Percentiles rank a stretch among this genome's conserved stretches.
These are phyloP conservation scores for Saiga tatarica DNA, from an alignment of 2,113 vertebrate species.

Conservation along the genomic window DNA sequence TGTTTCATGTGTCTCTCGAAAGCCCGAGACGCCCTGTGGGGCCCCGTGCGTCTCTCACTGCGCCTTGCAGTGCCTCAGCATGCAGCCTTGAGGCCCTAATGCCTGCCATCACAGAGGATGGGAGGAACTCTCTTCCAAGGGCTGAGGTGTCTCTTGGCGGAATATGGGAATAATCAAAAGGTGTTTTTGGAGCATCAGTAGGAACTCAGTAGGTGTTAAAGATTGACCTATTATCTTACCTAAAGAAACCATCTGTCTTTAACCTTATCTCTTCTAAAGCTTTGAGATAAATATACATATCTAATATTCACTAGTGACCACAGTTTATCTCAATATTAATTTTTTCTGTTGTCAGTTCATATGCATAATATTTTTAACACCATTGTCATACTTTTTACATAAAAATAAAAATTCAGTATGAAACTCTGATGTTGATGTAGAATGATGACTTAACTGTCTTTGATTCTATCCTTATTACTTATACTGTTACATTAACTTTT, in stretches of 20 bases:
- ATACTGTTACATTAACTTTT: background rate
- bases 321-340: background rate
- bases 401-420: constrained; percentile 4
- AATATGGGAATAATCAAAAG: background rate
- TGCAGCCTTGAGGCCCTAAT: background rate
- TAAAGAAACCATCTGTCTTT: background rate
- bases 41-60: background rate
- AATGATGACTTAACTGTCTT: background rate
- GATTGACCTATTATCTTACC: background rate
- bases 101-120: background rate
- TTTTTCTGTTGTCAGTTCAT: background rate
- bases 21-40: background rate
- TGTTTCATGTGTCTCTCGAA: background rate
- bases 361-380: background rate
- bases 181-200: background rate
- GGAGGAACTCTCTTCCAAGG: background rate
- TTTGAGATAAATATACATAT: background rate
- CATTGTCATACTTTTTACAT: background rate
- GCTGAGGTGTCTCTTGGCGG: background rate
- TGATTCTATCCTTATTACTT: background rate
- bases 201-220: background rate
- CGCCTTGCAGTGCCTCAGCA: background rate
- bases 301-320: background rate
- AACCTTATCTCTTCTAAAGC: background rate
- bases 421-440: background rate